Conservation (phyloP, 2,113 vertebrate species). For the Motacilla alba region DNA sequence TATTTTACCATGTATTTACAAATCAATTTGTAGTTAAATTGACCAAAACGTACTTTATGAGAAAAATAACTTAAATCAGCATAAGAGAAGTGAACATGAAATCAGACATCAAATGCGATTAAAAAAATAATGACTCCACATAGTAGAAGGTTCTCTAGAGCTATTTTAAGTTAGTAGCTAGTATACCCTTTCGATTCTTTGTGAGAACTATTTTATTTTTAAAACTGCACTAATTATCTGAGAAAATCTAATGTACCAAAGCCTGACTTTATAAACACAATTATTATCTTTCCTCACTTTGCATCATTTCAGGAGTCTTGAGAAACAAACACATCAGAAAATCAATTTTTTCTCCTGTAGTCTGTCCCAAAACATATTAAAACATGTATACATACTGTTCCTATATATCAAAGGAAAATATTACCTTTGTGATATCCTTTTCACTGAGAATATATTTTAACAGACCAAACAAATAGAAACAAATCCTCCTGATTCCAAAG, state of each 20-base stretch:
- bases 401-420: not conserved
- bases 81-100: not conserved
- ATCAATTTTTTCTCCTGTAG: not conserved
- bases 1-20: not conserved
- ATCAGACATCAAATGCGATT: not conserved
- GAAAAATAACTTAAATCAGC: not conserved
- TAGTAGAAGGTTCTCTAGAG: not conserved
- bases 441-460: not conserved
- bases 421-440: not conserved
- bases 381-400: not conserved
- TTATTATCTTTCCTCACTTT: not conserved
- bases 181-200: not conserved
- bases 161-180: not conserved
- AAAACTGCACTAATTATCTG: slow-evolving; percentile 7
- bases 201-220: not conserved
- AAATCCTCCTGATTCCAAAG: not conserved
- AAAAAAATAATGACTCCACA: not conserved
- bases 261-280: not conserved
- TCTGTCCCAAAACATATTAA: not conserved
- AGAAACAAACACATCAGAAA: not conserved
- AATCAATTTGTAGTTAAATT: not conserved
- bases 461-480: not conserved
- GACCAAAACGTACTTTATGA: not conserved
- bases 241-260: not conserved
- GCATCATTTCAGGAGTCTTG: not conserved